Conservation (phyloP, 1,140 invertebrate genomes). For the Xylocopa sonorina region DNA sequence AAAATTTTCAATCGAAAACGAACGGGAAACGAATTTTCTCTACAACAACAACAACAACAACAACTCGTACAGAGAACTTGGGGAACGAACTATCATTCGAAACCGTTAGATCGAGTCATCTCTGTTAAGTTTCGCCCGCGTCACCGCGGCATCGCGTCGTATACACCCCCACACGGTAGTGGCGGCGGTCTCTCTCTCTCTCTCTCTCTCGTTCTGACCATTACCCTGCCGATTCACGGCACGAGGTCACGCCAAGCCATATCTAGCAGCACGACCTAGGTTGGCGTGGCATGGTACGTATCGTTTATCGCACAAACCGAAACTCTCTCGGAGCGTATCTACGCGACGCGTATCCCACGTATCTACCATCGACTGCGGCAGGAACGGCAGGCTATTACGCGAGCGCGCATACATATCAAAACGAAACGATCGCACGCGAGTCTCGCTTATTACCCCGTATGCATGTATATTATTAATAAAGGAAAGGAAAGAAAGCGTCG, state of each 20-base stretch:
- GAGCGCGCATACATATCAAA: constrained; percentile 74
- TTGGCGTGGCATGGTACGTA: constrained; percentile 70
- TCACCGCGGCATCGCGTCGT: constrained; percentile 30
- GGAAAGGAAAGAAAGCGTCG: constrained; percentile 58
- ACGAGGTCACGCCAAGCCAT: constrained; percentile 19
- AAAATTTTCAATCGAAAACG: background rate
- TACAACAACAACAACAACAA: no score
- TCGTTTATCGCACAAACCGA: constrained; percentile 77
- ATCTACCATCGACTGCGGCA: constrained; percentile 78
- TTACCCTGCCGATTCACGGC: constrained; percentile 37
- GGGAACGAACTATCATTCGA: no score
- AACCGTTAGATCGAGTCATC: constrained; percentile 6
- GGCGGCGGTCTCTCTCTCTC: constrained; percentile 4
- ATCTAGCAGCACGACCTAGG: constrained; percentile 26
- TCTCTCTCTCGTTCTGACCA: background rate
- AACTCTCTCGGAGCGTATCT: constrained; percentile 68
- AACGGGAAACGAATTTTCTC: constrained; percentile 7
- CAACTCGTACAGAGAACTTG: no score
- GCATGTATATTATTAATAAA: constrained; percentile 43
- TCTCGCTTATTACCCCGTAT: constrained; percentile 12
- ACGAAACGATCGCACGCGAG: constrained; percentile 65
- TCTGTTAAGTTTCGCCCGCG: constrained; percentile 29
- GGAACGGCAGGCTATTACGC: constrained; percentile 80
- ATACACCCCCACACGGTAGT: no score
- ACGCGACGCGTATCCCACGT: constrained; percentile 75